phyloP scores from a whole-genome alignment of 2,113 vertebrate genomes.

The Lates calcarifer region DNA sequence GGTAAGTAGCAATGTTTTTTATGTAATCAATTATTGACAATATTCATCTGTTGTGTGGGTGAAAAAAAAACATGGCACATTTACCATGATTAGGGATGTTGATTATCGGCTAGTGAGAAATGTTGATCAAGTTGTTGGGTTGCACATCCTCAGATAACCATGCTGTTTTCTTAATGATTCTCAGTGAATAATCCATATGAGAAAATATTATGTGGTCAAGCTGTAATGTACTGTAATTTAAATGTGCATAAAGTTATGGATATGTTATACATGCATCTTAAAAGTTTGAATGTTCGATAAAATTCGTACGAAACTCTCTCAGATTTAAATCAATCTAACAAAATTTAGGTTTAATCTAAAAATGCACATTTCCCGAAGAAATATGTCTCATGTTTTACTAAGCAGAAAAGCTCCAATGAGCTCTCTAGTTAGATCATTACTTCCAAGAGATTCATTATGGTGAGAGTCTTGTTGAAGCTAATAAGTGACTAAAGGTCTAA shows the following conservation, averaged over 20 bases:
- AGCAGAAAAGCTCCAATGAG: slow-evolving; percentile 61
- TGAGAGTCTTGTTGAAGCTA: slow-evolving; percentile 73
- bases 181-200: slow-evolving; percentile 8
- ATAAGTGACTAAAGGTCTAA: slow-evolving; percentile 79
- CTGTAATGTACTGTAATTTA: background rate
- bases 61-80: background rate
- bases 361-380: slow-evolving; percentile 26
- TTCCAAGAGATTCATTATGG: slow-evolving; percentile 76
- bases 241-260: background rate
- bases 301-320: background rate
- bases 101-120: slow-evolving; percentile 11
- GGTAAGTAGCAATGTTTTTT: slow-evolving; percentile 10
- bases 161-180: background rate
- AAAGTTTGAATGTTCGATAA: slow-evolving; percentile 13
- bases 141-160: background rate
- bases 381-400: slow-evolving; percentile 48
- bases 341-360: slow-evolving; percentile 4
- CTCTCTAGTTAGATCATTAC: slow-evolving; percentile 70
- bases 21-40: background rate
- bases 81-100: background rate
- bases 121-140: background rate
- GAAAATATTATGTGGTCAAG: background rate
- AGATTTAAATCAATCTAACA: background rate
- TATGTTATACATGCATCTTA: background rate
- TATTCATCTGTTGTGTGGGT: background rate